A percentile compares a stretch with the other conserved stretches of the same genome.
phyloP scores from a whole-genome alignment of 1,140 invertebrate genomes.

The Oedothorax gibbosus region DNA sequence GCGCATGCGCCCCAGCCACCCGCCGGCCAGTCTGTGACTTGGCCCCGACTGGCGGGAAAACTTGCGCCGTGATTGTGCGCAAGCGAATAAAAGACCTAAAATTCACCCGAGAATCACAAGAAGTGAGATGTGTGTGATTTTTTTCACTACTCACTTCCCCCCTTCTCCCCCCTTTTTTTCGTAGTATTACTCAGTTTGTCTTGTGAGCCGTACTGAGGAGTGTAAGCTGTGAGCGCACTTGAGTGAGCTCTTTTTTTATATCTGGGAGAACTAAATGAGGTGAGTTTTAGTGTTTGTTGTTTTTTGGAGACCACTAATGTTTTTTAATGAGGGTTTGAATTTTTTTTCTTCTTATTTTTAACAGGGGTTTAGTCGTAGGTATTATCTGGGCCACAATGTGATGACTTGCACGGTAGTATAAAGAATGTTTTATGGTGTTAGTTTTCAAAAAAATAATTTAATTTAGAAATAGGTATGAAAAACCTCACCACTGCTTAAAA shows the following conservation, averaged over 20 bases:
- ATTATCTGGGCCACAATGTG: too few species aligned
- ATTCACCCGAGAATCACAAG: conserved; percentile 31
- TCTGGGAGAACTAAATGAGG: conserved; percentile 35
- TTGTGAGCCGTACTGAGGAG: conserved; percentile 1
- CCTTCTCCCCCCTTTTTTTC: background rate
- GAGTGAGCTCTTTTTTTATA: conserved; percentile 11
- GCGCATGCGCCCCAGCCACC: conserved; percentile 23
- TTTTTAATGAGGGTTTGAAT: conserved; percentile 2
- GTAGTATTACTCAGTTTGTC: conserved; percentile 31
- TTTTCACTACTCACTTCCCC: conserved; percentile 27
- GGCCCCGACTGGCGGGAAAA: conserved; percentile 57
- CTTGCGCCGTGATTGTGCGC: conserved; percentile 55
- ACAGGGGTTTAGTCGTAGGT: too few species aligned
- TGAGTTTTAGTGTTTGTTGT: conserved; percentile 52
- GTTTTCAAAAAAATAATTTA: too few species aligned
- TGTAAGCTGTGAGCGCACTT: conserved; percentile 7
- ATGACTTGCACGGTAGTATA: too few species aligned
- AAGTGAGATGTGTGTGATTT: conserved; percentile 39
- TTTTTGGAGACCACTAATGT: background rate
- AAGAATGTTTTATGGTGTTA: too few species aligned
- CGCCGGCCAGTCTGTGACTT: conserved; percentile 58
- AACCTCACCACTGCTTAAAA: too few species aligned
- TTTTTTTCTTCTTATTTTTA: background rate
- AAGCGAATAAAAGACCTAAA: conserved; percentile 18
- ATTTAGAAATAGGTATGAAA: too few species aligned